Evolutionary conservation across 2,113 vertebrate genomes (phyloP).

Genomic region (Colistium nudipinnis): DNA sequence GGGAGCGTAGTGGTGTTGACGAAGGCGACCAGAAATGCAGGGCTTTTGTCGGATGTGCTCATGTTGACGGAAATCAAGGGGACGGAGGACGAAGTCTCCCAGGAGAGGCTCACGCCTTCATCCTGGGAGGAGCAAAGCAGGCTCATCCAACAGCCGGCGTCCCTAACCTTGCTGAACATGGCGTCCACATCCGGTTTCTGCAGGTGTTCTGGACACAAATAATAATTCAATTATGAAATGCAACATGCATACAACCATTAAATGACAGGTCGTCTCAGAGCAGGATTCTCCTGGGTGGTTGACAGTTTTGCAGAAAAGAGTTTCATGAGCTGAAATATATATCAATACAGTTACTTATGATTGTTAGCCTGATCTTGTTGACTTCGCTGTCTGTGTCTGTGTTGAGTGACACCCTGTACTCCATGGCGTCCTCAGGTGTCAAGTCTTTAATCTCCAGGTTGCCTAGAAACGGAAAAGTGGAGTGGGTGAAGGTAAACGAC

Average conservation of each 20-base stretch:
- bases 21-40: rapidly evolving
- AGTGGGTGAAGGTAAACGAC: background rate
- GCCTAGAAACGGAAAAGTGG: slow-evolving; percentile 34
- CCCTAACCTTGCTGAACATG: rapidly evolving
- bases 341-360: slow-evolving; percentile 49
- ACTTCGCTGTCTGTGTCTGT: rapidly evolving
- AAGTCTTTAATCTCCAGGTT: slow-evolving; percentile 63
- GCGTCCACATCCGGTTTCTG: slow-evolving; percentile 1
- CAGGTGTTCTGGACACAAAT: slow-evolving; percentile 28
- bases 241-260: background rate
- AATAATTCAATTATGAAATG: background rate
- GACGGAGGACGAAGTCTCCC: background rate
- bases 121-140: slow-evolving; percentile 35
- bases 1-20: rapidly evolving
- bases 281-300: background rate
- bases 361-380: background rate
- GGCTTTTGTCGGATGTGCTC: rapidly evolving
- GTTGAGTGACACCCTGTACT: slow-evolving; percentile 36
- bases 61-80: rapidly evolving
- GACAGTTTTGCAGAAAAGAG: no score
- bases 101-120: background rate
- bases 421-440: rapidly evolving
- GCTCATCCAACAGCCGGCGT: background rate
- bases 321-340: background rate
- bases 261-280: no score